Percentiles rank a stretch among this genome's conserved stretches.
Conservation (phyloP, 2,113 vertebrate species). For the Passer domesticus region DNA sequence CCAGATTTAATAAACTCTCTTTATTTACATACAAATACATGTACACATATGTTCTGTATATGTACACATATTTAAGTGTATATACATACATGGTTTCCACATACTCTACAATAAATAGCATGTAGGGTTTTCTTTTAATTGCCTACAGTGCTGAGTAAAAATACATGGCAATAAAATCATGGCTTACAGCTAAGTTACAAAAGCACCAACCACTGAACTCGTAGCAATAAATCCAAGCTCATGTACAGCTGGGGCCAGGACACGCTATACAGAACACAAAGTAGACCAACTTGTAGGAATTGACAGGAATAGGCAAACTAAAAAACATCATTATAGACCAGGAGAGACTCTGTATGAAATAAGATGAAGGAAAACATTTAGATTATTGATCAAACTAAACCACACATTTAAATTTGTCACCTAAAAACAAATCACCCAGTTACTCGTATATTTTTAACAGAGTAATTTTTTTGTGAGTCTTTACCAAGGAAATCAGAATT, state of each 20-base stretch:
- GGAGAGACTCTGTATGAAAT: not conserved
- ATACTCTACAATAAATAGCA: slow-evolving; percentile 73
- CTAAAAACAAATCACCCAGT: slow-evolving; percentile 10
- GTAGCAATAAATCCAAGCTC: slow-evolving; percentile 67
- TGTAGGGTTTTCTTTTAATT: slow-evolving; percentile 58
- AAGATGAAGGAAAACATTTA: slow-evolving; percentile 2
- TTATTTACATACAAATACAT: slow-evolving; percentile 83
- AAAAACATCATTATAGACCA: slow-evolving; percentile 24
- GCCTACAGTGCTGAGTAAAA: slow-evolving; percentile 73
- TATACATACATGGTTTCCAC: slow-evolving; percentile 74
- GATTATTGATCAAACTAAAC: slow-evolving; percentile 27
- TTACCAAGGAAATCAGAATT: not conserved
- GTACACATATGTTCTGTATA: slow-evolving; percentile 62
- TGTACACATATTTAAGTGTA: slow-evolving; percentile 74
- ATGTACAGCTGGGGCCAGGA: slow-evolving; percentile 66
- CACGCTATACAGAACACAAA: slow-evolving; percentile 71
- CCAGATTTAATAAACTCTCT: slow-evolving; percentile 78
- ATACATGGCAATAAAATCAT: slow-evolving; percentile 73
- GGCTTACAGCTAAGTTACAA: slow-evolving; percentile 75
- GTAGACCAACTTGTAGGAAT: slow-evolving; percentile 38
- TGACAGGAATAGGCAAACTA: slow-evolving; percentile 33
- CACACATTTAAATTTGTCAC: slow-evolving; percentile 9
- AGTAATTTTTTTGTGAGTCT: not conserved
- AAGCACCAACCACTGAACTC: slow-evolving; percentile 65
- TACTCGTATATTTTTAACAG: not conserved